Evolutionary conservation across 2,797 vertebrate genomes (phyloP).

Genomic region (Mycteria americana): DNA sequence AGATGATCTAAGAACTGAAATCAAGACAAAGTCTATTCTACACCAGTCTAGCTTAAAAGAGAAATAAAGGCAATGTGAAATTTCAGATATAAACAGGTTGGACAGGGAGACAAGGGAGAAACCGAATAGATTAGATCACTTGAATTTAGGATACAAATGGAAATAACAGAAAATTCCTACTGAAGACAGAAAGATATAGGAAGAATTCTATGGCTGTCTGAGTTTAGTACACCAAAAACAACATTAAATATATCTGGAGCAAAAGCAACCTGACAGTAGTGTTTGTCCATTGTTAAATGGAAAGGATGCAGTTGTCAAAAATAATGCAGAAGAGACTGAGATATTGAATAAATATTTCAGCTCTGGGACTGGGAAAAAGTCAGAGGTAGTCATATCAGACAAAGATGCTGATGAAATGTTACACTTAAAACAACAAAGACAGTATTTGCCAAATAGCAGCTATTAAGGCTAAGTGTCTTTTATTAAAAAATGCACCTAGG

Average conservation of each 20-base stretch:
- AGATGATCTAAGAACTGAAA: neutral
- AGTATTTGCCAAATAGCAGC: neutral
- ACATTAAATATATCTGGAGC: neutral
- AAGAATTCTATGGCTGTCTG: neutral
- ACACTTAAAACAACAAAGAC: neutral
- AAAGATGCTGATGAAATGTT: neutral
- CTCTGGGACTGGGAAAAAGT: neutral
- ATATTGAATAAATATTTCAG: neutral
- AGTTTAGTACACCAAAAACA: neutral
- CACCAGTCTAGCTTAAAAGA: neutral
- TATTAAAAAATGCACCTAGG: neutral
- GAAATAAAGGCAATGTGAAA: neutral
- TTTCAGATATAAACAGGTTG: neutral
- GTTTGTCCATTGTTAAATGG: neutral
- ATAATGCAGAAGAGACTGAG: neutral
- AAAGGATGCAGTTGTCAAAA: neutral
- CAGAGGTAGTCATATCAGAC: neutral
- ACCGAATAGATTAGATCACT: neutral
- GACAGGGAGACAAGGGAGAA: neutral
- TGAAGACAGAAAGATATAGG: neutral
- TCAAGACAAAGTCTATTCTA: neutral
- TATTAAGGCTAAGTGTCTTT: neutral
- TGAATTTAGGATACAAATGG: neutral
- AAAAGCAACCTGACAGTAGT: neutral
- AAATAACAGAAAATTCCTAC: neutral